Percentiles rank a stretch among this genome's conserved stretches.
phyloP scores from a whole-genome alignment of 2,888 invertebrate species.

The Periphyllus acericola region DNA sequence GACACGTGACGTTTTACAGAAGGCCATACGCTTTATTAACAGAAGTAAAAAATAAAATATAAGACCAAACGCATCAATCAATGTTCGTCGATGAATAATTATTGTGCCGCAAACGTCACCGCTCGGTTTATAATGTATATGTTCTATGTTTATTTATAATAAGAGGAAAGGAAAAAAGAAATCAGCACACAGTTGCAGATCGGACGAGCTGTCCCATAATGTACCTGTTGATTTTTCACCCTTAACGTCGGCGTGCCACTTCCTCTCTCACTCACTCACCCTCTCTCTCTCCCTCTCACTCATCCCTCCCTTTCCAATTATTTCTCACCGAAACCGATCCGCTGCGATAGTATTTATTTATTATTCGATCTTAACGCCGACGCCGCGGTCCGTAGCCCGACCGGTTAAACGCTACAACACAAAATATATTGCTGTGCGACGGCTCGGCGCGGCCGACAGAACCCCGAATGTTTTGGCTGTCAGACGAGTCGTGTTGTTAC shows the following conservation, averaged over 20 bases:
- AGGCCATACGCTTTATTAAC: background rate
- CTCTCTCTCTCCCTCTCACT: background rate
- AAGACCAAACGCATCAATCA: background rate
- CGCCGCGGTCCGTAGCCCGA: too few species aligned
- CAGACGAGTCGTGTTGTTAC: background rate
- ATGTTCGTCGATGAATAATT: background rate
- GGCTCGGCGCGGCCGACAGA: background rate
- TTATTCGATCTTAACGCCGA: too few species aligned
- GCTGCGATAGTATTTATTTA: background rate
- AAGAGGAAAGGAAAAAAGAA: background rate
- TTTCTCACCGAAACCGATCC: background rate
- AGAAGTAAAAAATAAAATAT: conserved; percentile 1
- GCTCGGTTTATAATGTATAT: background rate
- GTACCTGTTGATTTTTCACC: conserved; percentile 58
- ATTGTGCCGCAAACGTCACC: background rate
- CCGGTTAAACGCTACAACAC: too few species aligned
- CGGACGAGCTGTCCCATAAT: conserved; percentile 45
- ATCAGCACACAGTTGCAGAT: conserved; percentile 39
- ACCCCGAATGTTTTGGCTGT: background rate
- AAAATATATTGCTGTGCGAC: too few species aligned
- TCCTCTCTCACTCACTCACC: background rate
- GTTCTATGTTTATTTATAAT: background rate
- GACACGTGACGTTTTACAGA: conserved; percentile 12
- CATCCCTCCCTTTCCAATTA: background rate
- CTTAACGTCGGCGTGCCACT: conserved; percentile 13